Base-by-base conservation (phyloP, 2,113 vertebrate species). In the Cinclus mexicanus region DNA sequence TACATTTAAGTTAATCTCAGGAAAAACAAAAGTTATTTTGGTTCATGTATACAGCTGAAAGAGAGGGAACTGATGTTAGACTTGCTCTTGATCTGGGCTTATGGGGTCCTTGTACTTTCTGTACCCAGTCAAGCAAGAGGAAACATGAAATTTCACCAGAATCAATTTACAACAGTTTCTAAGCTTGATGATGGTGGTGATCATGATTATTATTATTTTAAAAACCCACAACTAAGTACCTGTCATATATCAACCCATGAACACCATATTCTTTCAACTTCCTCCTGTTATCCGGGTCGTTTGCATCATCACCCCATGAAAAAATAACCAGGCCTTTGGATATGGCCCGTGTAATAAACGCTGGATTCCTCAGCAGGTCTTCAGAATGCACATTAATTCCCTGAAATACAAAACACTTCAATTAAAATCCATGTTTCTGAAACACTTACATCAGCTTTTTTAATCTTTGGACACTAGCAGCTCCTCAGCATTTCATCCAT, bases 281-380 rank as follows among this genome's bases (percentile, higher is more conserved):
- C 94, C 90, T 98, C 84, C 99, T 98, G 97, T 97, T 99, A n/a
- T 99, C 98, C 2, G 99, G 98, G 60, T 99, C 98, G 28, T 99
- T 99, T 96, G 99, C 99, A 83, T 99, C 98, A 28, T 99, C 99
- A 3, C 99, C 99, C 99, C 99, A 99, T 59, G 99, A 98, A 96
- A 99, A 99, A 55, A 99, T 98, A 71, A 99, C 98, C 55, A 99
- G 97, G 71, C 98, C 99, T 97, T 99, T 99, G 20, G 98, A 98
- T 96, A 98, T 98, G 60, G 99, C 99, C 19, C 99, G 98, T 33
- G 95, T 84, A 67, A 99, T 97, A 83, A 97, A 98, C 0, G 94
- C 95, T 5, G 99, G 98, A 89, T 99, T 98, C 93, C 97, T 98
- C 39, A 99, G 97, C 53, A 99, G 97, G 72, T 99, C 99, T 96